Base-by-base conservation (phyloP, 2,797 vertebrate species). In the Micromesistius poutassou region DNA sequence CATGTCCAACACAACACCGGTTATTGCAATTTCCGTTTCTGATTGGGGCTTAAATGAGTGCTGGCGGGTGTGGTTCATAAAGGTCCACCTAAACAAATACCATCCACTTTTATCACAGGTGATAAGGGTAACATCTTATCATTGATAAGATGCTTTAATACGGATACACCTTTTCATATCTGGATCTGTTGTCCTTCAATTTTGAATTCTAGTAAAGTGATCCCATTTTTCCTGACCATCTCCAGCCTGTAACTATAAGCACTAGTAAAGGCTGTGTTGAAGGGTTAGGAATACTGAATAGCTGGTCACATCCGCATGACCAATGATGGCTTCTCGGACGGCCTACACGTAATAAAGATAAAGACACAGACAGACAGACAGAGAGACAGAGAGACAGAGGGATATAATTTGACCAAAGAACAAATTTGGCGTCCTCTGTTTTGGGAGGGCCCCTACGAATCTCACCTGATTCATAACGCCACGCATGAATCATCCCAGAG, bases 1-100 rank as follows among this genome's bases (percentile, higher is more conserved):
- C 13, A 25, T 55, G 50, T 0, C 0, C 16, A 55, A 22, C 62
- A 68, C n/a, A 28, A 28, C 28, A 68, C 62, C 28, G 62, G 62
- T 68, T 68, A 68, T 72, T 35, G 30, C 33, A 35, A 72, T 72
- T 35, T 72, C 71, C 14, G 19, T 72, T 72, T 72, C 30, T n/a
- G 30, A 35, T 19, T 19, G 71, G 22, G 71, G 62, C 62, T 68
- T 68, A 10, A 62, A 62, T 62, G n/a, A 62, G 46, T n/a, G 50
- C 22, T 62, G 42, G 4, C 42, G 14, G 42, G 46, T 50, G 16
- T 16, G 3, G 22, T 62, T 62, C 55, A 62, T 62, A 62, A 62
- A 62, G n/a, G 22, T 50, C 55, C 55, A 68, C 62, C 62, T 28
- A 68, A 68, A 68, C 62, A 68, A 68, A 68, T 62, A 62, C 5